phyloP scores from a whole-genome alignment of 2,888 invertebrate species.

The Clivina fossor region DNA sequence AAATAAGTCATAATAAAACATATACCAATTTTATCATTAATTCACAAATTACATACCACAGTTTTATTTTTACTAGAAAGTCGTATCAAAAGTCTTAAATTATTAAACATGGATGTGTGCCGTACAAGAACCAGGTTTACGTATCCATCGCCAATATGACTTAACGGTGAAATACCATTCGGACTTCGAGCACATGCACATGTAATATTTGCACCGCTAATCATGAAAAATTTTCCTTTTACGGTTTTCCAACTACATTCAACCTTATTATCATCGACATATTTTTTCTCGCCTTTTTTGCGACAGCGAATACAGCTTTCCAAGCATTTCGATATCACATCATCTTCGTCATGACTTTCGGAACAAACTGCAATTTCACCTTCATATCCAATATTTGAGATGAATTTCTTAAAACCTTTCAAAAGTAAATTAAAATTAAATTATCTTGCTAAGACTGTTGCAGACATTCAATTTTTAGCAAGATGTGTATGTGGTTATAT shows the following conservation, averaged over 20 bases:
- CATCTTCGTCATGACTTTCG: conserved; percentile 52
- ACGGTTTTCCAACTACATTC: conserved; percentile 59
- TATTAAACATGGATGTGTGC: conserved; percentile 71
- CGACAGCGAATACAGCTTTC: conserved; percentile 56
- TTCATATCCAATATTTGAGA: conserved; percentile 64
- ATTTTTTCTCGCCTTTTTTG: conserved; percentile 39
- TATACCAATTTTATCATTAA: neutral
- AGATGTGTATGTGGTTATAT: too few species aligned
- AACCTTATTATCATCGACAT: conserved; percentile 37
- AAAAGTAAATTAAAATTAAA: too few species aligned
- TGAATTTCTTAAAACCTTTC: conserved; percentile 66
- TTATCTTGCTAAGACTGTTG: too few species aligned
- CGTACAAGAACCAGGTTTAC: conserved; percentile 74
- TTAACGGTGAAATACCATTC: conserved; percentile 74
- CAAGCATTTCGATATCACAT: conserved; percentile 54
- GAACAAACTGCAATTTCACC: conserved; percentile 62
- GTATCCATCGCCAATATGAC: conserved; percentile 79
- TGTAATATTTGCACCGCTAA: conserved; percentile 75
- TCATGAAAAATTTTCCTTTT: conserved; percentile 73
- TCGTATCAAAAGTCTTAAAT: conserved; percentile 67
- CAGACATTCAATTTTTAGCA: too few species aligned
- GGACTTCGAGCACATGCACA: conserved; percentile 75
- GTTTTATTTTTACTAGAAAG: conserved; percentile 64
- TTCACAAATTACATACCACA: conserved; percentile 57
- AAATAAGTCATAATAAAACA: neutral